Percentiles rank a stretch among this genome's conserved stretches.
Conservation (phyloP, 2,113 vertebrate species). For the Melanocharis versteri region DNA sequence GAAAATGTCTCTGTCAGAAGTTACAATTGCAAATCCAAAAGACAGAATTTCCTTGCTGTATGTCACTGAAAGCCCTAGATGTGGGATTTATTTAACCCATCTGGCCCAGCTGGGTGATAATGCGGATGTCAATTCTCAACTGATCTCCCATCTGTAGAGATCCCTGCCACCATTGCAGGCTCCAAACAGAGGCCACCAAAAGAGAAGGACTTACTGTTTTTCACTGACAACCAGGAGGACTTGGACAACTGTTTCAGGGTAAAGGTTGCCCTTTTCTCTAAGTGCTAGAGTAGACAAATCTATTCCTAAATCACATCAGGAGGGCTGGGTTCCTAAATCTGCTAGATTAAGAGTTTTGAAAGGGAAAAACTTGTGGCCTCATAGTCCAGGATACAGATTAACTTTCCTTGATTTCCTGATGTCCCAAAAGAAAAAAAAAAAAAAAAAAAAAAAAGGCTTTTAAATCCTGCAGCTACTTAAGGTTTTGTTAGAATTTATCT, state of each 20-base stretch:
- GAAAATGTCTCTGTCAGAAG: background rate
- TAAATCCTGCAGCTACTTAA: background rate
- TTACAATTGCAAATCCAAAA: background rate
- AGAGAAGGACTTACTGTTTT: rapidly evolving
- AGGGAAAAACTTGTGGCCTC: background rate
- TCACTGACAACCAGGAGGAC: background rate
- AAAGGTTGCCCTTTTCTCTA: background rate
- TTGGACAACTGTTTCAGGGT: background rate
- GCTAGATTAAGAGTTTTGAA: background rate
- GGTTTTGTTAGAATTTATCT: background rate
- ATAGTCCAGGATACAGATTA: background rate
- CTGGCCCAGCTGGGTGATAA: background rate
- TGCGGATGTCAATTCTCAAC: background rate
- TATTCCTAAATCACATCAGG: background rate
- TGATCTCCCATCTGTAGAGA: background rate
- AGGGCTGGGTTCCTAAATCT: background rate
- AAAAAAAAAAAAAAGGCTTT: rapidly evolving
- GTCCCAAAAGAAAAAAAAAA: no score
- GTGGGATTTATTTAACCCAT: background rate
- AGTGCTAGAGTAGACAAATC: background rate
- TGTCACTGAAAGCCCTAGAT: background rate
- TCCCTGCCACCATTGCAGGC: rapidly evolving
- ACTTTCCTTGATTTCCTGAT: background rate
- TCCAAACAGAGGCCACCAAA: background rate
- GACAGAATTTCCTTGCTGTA: background rate